phyloP scores from a whole-genome alignment of 2,888 invertebrate genomes.

The Euzetes globulus region DNA sequence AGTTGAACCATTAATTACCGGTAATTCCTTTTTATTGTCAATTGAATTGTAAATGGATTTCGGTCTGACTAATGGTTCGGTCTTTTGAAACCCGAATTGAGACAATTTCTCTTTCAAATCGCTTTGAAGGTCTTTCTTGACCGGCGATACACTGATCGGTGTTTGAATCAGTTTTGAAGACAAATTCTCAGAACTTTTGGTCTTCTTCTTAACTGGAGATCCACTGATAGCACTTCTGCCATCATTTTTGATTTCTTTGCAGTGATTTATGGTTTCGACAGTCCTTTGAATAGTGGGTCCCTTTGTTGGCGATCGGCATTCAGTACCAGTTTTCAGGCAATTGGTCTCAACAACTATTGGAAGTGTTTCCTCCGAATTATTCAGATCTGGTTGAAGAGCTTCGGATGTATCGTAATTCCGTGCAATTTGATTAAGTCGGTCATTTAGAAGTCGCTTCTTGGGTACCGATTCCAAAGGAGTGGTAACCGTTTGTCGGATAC shows the following conservation, averaged over 20 bases:
- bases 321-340: too few relatives aligned
- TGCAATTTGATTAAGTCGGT: background rate
- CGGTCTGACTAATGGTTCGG: background rate
- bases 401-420: background rate
- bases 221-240: background rate
- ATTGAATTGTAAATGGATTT: background rate
- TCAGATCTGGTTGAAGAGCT: background rate
- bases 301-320: too few relatives aligned
- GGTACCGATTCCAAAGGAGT: background rate
- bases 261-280: too few relatives aligned
- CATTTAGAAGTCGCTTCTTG: background rate
- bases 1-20: background rate
- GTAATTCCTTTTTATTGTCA: background rate
- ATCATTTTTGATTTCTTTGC: too few relatives aligned
- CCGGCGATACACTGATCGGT: background rate
- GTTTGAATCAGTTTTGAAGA: background rate
- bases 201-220: background rate
- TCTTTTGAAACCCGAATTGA: background rate
- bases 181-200: background rate
- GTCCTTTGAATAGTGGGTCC: too few relatives aligned
- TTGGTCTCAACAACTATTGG: too few relatives aligned
- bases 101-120: background rate
- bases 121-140: background rate
- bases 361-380: too few relatives aligned
- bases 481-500: background rate